Evolutionary conservation across 1,140 invertebrate genomes (phyloP), one percentile per base, ranked within the genome.

Genomic region (Achatina immaculata): DNA sequence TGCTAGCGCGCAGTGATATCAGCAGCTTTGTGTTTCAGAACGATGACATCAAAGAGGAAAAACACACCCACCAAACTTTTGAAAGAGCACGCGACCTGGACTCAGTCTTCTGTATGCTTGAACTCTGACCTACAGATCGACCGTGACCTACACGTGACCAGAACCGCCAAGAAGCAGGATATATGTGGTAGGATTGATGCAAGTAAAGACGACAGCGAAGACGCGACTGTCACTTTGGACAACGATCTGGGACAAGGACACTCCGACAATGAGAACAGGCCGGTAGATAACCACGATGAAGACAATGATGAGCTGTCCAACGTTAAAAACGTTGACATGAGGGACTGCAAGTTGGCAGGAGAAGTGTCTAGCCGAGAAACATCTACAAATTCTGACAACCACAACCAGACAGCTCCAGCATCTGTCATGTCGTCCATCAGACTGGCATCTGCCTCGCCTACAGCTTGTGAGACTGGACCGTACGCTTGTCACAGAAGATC

Each of bases 21-120:
- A n/a, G n/a, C n/a, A n/a, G n/a, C n/a, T n/a, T n/a, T n/a, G n/a
- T n/a, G n/a, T n/a, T n/a, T n/a, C 88, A 96, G 95, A 94, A 96
- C 94, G 93, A 96, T 96, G 96, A 96, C 95, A 94, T 96, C 96
- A 92, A 96, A 96, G 94, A 94, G 95, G 92, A 96, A 96, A 92
- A 96, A 95, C 90, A 95, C 95, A 91, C 96, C 96, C 92, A 95
- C 95, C 83, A 96, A 96, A 93, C 93, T 96, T 92, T 94, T 95
- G 92, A 95, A 96, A 93, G 95, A 95, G 91, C 94, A 93, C 86
- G 92, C 93, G 87, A 76, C 84, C 80, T 76, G 36, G 48, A 81
- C 86, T 40, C 81, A 75, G 40, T 24, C 43, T 38, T 77, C 65
- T 69, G 45, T 40, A 40, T n/a, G 71, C 16, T 9, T n/a, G 19